A percentile compares a stretch with the other conserved stretches of the same genome.
Evolutionary conservation across 2,888 invertebrate species (phyloP).

Genomic region (Rhogogaster chlorosoma): DNA sequence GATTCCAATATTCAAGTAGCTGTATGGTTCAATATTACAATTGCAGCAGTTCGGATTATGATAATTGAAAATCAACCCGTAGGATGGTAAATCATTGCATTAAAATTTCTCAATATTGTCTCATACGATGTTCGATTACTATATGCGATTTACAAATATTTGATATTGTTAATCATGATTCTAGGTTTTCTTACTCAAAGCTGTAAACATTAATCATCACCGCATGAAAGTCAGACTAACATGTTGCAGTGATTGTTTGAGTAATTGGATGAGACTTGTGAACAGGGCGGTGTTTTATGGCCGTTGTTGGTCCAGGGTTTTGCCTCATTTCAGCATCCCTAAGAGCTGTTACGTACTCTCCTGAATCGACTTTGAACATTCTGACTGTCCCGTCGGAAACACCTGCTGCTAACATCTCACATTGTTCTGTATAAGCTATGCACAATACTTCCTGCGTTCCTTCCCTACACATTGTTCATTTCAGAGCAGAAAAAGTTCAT

Average conservation of each 20-base stretch:
- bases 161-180: not conserved
- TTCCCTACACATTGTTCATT: slow-evolving; percentile 74
- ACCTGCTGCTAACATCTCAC: slow-evolving; percentile 81
- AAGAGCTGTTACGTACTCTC: slow-evolving; percentile 78
- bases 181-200: not conserved
- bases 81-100: not conserved
- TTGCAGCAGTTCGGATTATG: not conserved
- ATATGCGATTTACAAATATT: not conserved
- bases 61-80: not conserved
- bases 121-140: not conserved
- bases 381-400: slow-evolving; percentile 82
- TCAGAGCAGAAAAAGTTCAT: not conserved
- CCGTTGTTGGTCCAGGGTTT: slow-evolving; percentile 81
- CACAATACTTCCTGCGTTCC: slow-evolving; percentile 80
- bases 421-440: slow-evolving; percentile 83
- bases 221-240: slow-evolving; percentile 75
- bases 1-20: slow-evolving; percentile 49
- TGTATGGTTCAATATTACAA: not conserved
- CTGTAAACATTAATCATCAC: slow-evolving; percentile 23
- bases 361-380: slow-evolving; percentile 79
- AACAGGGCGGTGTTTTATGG: slow-evolving; percentile 82
- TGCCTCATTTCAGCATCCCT: slow-evolving; percentile 80
- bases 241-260: slow-evolving; percentile 81
- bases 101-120: not conserved
- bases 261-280: slow-evolving; percentile 82